Conservation (phyloP, 2,113 vertebrate species). For the Microcebus ravelobensis region DNA sequence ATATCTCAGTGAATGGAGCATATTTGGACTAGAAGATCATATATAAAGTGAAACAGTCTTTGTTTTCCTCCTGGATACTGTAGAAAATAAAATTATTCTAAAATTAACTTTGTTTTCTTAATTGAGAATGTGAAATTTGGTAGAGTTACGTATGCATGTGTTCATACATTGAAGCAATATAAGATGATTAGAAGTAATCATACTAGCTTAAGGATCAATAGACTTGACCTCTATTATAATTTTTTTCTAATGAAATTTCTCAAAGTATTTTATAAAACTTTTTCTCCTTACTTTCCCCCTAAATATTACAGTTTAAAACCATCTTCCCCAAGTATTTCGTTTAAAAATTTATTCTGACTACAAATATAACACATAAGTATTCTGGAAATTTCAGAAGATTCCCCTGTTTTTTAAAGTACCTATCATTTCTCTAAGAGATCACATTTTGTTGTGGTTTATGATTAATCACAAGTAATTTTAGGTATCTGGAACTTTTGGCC, state of each 20-base stretch:
- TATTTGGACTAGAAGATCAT: neutral
- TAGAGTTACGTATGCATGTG: neutral
- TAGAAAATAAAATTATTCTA: slow-evolving; percentile 27
- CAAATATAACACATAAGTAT: neutral
- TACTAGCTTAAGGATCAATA: neutral
- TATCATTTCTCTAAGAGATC: neutral
- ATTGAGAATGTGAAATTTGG: slow-evolving; percentile 6
- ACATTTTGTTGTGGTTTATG: neutral
- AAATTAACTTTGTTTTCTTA: slow-evolving; percentile 30
- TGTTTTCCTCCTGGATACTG: neutral
- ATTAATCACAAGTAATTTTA: neutral
- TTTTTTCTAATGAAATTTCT: slow-evolving; percentile 36
- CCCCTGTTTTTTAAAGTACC: neutral
- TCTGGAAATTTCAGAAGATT: neutral
- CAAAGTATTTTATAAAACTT: neutral
- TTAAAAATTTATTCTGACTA: neutral
- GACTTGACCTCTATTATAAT: neutral
- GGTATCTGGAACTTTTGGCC: neutral
- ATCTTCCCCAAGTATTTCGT: neutral
- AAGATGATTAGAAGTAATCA: neutral
- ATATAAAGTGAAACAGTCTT: neutral
- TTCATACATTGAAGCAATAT: neutral
- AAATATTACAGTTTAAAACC: neutral
- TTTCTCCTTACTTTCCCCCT: neutral
- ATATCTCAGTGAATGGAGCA: neutral